Base-by-base conservation (phyloP, 1,140 invertebrate species). In the Sycobia sp. region DNA sequence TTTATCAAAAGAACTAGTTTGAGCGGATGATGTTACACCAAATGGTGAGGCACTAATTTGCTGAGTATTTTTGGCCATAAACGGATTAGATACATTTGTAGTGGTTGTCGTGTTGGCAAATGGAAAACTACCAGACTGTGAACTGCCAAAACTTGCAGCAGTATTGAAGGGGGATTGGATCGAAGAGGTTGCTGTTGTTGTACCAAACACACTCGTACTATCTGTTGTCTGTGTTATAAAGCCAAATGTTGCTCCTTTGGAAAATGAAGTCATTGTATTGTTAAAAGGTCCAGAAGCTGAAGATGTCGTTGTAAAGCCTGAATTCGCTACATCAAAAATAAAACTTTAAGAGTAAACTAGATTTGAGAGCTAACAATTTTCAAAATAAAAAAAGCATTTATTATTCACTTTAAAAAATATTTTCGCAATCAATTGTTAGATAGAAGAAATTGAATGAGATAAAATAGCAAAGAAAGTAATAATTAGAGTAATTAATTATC, bases 1-100 rank as follows among this genome's bases (percentile, higher is more conserved):
- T 41, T 63, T 69, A 18, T 63, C 67, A 58, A 75, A 73, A 0
- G 71, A 66, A 27, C 55, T 69, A 16, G 69, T 47, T 9, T 46
- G 14, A 3, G 51, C 38, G 5, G 67, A 18, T 1, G 36, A 25
- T 2, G 50, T 8, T 0, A 55, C 59, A 4, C 67, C 67, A 11
- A 74, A 74, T 0, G 68, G 68, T 13, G 63, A 56, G 3, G 58
- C 58, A 16, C 14, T 36, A 4, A 36, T 16, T 23, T 41, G 39
- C 16, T 46, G 44, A 0, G n/a, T 34, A 32, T 32, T 32, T 13
- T 32, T 53, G 13, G 11, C n/a, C 13, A 58, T 27, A 41, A 57
- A 54, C 1, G 46, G 39, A 22, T 53, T 67, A 14, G 13, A 1
- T 54, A 18, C 39, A 1, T 22, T 25, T 7, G 44, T 46, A 0